phyloP scores from a whole-genome alignment of 2,797 vertebrate genomes.

The Melanotaenia boesemani region DNA sequence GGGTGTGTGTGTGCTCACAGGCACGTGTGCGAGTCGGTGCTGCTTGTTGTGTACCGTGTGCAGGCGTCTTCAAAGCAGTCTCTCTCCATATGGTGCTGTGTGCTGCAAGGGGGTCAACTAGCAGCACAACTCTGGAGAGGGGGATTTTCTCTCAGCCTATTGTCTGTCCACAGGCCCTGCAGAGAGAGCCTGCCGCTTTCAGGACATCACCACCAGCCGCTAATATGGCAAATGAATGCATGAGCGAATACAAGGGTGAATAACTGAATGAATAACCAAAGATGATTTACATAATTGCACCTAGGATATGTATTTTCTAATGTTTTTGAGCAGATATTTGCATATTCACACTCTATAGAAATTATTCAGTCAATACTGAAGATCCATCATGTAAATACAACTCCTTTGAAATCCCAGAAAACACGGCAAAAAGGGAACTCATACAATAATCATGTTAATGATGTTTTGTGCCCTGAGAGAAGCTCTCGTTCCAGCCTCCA shows the following conservation, averaged over 20 bases:
- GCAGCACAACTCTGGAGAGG: constrained; percentile 58
- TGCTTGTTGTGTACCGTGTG: constrained; percentile 37
- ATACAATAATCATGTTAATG: constrained; percentile 85
- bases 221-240: constrained; percentile 86
- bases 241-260: constrained; percentile 82
- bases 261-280: constrained; percentile 86
- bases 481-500: constrained; percentile 71
- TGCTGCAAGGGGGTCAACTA: constrained; percentile 64
- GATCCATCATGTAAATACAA: constrained; percentile 84
- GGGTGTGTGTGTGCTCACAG: background rate
- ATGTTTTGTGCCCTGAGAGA: constrained; percentile 78
- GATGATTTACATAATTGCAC: constrained; percentile 86
- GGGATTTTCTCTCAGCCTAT: constrained; percentile 64
- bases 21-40: constrained; percentile 2
- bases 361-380: constrained; percentile 83
- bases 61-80: constrained; percentile 62
- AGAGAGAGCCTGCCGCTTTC: constrained; percentile 71
- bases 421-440: constrained; percentile 55
- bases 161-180: constrained; percentile 73
- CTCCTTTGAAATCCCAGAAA: constrained; percentile 80
- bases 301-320: constrained; percentile 81
- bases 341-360: constrained; percentile 84
- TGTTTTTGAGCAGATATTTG: constrained; percentile 80
- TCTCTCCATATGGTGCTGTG: constrained; percentile 58
- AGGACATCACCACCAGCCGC: constrained; percentile 69